Evolutionary conservation across 2,797 vertebrate species (phyloP).

Genomic region (Pantherophis alleghaniensis): DNA sequence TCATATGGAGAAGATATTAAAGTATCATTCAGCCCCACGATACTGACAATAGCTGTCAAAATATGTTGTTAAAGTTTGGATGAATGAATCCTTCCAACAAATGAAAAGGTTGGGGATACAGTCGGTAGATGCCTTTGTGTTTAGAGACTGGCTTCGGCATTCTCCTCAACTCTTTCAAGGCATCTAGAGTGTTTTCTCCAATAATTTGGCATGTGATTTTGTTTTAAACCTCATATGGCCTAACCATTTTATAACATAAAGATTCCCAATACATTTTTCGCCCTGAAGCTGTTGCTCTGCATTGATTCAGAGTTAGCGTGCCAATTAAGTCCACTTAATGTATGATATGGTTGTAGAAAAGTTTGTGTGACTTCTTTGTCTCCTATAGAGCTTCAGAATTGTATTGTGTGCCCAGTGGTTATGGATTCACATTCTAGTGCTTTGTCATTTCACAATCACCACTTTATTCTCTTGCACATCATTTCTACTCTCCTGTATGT

Average conservation of each 20-base stretch:
- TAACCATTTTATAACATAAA: neutral
- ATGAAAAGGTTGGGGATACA: neutral
- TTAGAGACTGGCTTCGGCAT: neutral
- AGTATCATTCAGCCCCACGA: neutral
- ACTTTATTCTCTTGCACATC: neutral
- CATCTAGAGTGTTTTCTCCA: neutral
- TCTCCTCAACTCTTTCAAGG: neutral
- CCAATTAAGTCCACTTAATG: slow-evolving; percentile 11
- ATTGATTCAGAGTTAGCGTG: neutral
- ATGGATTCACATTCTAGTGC: neutral
- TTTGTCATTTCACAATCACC: neutral
- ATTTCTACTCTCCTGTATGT: neutral
- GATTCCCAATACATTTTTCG: neutral
- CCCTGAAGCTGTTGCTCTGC: slow-evolving; percentile 10
- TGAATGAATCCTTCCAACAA: neutral
- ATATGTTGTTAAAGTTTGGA: neutral
- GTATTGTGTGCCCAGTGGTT: neutral
- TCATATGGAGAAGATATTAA: neutral
- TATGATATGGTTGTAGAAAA: neutral
- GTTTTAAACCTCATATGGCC: neutral
- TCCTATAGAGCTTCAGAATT: neutral
- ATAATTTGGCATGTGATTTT: neutral
- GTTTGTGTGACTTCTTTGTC: neutral
- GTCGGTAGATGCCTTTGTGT: neutral
- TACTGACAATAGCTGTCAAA: neutral